phyloP scores from a whole-genome alignment of 1,140 invertebrate species.

The Camponotus pennsylvanicus region DNA sequence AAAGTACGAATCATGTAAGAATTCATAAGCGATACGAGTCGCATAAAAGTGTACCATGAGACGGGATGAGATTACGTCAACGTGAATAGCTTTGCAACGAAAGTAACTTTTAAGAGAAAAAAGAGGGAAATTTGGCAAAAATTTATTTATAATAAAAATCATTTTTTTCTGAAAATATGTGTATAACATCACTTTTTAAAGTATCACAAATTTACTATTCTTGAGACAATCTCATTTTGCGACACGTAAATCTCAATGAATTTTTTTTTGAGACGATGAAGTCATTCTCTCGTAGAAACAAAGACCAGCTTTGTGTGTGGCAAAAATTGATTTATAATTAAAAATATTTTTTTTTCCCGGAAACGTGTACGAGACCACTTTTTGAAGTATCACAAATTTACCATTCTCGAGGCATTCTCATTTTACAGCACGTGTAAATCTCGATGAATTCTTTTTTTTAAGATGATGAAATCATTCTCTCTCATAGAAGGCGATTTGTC shows the following conservation, averaged over 20 bases:
- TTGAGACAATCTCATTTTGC: background rate
- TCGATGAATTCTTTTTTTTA: background rate
- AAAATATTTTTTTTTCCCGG: background rate
- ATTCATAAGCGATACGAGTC: constrained; percentile 53
- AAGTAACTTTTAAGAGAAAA: background rate
- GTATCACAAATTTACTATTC: background rate
- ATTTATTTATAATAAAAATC: background rate
- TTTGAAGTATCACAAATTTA: background rate
- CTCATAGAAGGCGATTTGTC: constrained; percentile 21
- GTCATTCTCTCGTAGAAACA: background rate
- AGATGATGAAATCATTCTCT: constrained; percentile 30
- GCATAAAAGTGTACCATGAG: constrained; percentile 34
- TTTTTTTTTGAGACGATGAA: constrained; percentile 18
- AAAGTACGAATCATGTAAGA: constrained; percentile 57
- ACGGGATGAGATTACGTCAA: constrained; percentile 22
- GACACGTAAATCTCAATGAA: background rate
- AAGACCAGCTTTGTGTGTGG: too few relatives aligned
- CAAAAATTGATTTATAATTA: background rate
- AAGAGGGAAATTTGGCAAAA: background rate
- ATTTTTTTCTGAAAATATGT: too few relatives aligned
- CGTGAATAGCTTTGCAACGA: background rate
- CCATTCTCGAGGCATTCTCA: background rate
- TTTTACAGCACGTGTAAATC: constrained; percentile 27
- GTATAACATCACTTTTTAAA: background rate
- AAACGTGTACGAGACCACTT: background rate